Evolutionary conservation across 2,888 invertebrate genomes (phyloP), one percentile per base, ranked within the genome.

Genomic region (Torymus aiolomorphi): DNA sequence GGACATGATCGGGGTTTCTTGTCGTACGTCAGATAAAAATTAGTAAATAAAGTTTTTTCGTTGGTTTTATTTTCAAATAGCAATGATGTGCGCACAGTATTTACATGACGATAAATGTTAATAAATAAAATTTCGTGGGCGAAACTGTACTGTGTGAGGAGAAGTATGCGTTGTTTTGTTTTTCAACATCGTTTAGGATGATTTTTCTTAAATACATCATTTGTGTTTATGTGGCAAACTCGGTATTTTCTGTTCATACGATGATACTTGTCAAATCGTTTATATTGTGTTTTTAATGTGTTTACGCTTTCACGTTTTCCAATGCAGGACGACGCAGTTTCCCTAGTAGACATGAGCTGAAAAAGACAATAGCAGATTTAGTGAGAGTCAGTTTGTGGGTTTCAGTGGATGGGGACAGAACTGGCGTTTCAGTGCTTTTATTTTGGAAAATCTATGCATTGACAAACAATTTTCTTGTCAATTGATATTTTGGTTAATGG

Each of bases 341-440:
- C 87, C 88, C 88, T 90, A 90, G 86, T 86, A 85, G 85, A 84
- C 87, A 85, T 88, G 87, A 85, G 89, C 90, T 90, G 89, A 73
- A 90, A 88, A 85, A 86, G 71, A 83, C 83, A 86, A 84, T 56
- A 52, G 61, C n/a, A 70, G 62, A 56, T 66, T 63, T 72, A 76
- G 13, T 76, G 51, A 24, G 5, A 4, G 4, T 59, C 10, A 56
- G 51, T 31, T 69, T 31, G n/a, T 73, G 8, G 20, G 2, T 52
- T 18, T 54, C 10, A 51, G 0, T 24, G 42, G 24, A 62, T 16
- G 49, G 56, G 59, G 77, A 77, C 57, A 80, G 12, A 73, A 73
- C 51, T 73, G 73, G 76, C 59, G 67, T 76, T 66, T 76, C 59
- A 42, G 42, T 42, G 42, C 69, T 74, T 74, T 2, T 5, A 52